phyloP scores from a whole-genome alignment of 2,797 vertebrate species.

The Rhinichthys osculus region DNA sequence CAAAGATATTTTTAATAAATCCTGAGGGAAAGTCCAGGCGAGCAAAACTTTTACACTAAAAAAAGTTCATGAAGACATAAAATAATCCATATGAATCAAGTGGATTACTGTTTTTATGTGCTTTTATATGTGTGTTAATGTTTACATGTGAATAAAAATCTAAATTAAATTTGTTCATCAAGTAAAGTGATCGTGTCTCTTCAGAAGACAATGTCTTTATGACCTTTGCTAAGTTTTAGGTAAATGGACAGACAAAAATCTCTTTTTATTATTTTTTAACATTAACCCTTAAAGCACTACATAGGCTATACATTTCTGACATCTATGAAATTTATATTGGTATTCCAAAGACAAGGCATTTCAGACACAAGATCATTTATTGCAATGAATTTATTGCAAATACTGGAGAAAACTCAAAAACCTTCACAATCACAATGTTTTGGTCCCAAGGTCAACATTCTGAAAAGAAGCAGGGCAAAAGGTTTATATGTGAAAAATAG shows the following conservation, averaged over 20 bases:
- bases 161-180: not conserved
- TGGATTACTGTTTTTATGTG: not conserved
- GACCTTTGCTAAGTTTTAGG: not conserved
- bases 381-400: conserved; percentile 50
- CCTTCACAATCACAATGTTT: conserved; percentile 18
- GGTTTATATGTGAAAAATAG: not conserved
- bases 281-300: not conserved
- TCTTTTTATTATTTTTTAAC: not conserved
- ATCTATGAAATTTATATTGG: not conserved
- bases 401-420: not conserved
- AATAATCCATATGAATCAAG: not conserved
- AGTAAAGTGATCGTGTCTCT: not conserved
- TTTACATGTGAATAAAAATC: not conserved
- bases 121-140: not conserved
- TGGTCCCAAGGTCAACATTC: conserved; percentile 41
- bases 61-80: not conserved
- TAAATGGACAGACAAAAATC: not conserved
- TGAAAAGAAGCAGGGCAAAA: conserved; percentile 3
- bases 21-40: not conserved
- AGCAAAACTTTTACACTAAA: not conserved
- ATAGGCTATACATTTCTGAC: not conserved
- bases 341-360: not conserved
- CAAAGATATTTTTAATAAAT: not conserved
- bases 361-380: not conserved
- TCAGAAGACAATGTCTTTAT: not conserved